Base-by-base conservation (phyloP, 1,140 invertebrate species). In the Microplitis mediator region DNA sequence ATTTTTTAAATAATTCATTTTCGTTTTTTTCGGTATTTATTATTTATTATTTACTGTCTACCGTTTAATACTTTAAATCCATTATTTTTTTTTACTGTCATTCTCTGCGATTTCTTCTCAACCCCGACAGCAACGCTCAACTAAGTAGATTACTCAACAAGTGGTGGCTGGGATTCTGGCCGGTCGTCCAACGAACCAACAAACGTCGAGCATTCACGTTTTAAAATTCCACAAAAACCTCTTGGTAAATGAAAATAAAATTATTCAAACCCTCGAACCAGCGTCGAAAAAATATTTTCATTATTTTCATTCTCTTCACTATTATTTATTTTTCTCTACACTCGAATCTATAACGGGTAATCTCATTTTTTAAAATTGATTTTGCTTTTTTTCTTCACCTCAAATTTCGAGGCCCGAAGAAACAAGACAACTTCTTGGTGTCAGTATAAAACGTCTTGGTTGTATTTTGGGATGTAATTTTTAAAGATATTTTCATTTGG, bases 81-180 rank as follows among this genome's bases (percentile, higher is more conserved):
- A 39, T 62, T 62, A 13, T 9, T 67, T 77, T 4, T 74, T 71
- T 66, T 64, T 71, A 67, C 34, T 71, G 58, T 72, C 74, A 51
- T 34, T 14, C 34, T 70, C 39, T 50, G 32, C n/a, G 11, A n/a
- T 73, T 62, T 69, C 66, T 9, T 68, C 61, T 61, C 36, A 70
- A 50, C 61, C 34, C 54, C 50, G 64, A n/a, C 54, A 54, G 81
- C 79, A 77, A 80, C 79, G 73, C 75, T 75, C 72, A 82, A 82
- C 79, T 84, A 86, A 86, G 82, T 82, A 86, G 84, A 86, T 86
- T 86, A 85, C 84, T 86, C 84, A 86, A 86, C 83, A 86, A 86
- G 85, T 86, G 84, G 83, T 79, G 82, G 79, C 81, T 79, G 82
- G 39, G 84, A 85, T 85, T 83, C 79, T 78, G 72, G 76, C 78